Conservation (phyloP, 2,888 invertebrate genomes). For the Drosophila vallismaia region DNA sequence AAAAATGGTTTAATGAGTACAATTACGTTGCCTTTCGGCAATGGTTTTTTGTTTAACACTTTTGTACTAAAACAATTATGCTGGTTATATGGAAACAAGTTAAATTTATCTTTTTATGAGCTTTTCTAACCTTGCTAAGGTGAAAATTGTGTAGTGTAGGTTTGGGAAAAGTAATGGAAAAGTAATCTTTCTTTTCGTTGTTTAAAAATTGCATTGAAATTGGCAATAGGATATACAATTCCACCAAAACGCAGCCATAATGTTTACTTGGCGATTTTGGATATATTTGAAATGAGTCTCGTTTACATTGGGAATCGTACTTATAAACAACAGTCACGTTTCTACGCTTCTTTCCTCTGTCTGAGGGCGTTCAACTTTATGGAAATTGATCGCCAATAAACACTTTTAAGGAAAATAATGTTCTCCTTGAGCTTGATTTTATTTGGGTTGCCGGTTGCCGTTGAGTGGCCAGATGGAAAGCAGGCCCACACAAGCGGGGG, state of each 20-base stretch:
- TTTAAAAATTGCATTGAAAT: not conserved
- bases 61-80: slow-evolving; percentile 3
- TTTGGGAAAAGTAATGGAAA: not conserved
- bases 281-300: slow-evolving; percentile 19
- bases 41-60: not conserved
- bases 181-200: not conserved
- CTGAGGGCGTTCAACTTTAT: slow-evolving; percentile 26
- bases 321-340: slow-evolving; percentile 43
- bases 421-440: slow-evolving; percentile 5
- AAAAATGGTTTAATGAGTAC: slow-evolving; percentile 21
- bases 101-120: not conserved
- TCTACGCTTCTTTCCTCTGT: slow-evolving; percentile 9
- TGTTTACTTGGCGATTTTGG: slow-evolving; percentile 34
- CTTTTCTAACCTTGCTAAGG: not conserved
- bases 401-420: slow-evolving; percentile 12
- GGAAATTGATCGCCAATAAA: slow-evolving; percentile 34
- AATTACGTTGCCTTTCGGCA: slow-evolving; percentile 4
- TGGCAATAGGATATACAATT: not conserved
- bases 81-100: not conserved
- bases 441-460: not conserved
- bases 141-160: not conserved
- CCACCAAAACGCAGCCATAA: not conserved
- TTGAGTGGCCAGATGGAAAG: slow-evolving; percentile 34
- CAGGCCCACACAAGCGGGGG: slow-evolving; percentile 12
- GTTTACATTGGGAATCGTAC: slow-evolving; percentile 8